Base-by-base conservation (phyloP, 37 sponge, comb jelly and placozoan species). In the Corticium candelabrum region DNA sequence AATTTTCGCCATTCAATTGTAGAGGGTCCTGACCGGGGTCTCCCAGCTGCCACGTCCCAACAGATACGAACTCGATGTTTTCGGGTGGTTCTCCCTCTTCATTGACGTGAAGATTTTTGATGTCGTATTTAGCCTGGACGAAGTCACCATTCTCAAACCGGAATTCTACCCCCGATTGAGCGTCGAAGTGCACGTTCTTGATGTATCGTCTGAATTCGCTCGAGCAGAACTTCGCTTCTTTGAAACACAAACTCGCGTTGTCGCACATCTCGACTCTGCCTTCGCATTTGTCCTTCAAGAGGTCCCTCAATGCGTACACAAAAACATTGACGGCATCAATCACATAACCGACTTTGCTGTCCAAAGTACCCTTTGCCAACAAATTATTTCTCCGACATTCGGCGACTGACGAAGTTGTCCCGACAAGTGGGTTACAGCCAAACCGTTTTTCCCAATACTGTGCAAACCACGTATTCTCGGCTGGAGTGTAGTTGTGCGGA, bases 251-350 rank as follows among this genome's bases (percentile, higher is more conserved):
- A 21, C 21, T 50, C 11, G 21, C 62, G 15, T 50, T 11, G 15
- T 50, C 15, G 21, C 62, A 50, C 11, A 50, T 27, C 15, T 21
- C 62, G 62, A 21, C 21, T 27, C 21, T 84, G 2, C 35, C 15
- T 11, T 75, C 7, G 41, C 94, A 93, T 69, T 87, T 90, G 31
- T 82, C 83, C 32, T 74, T 50, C 0, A 79, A 75, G 41, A 89
- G 85, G 40, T 68, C 78, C 31, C 89, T 74, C 0, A 92, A 70
- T 31, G 96, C 89, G 74, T 82, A 57, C 2, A 93, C 96, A 71
- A 74, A 69, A 0, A 86, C 83, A 75, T 86, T 82, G 0, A 92
- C 90, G 69, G 96, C 93, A 82, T 95, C 96, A 27, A 92, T 87
- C 7, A 85, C 88, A 34, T 89, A 78, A 0, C 88, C 88, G 15